Percentiles rank a stretch among this genome's conserved stretches.
These are phyloP conservation scores for Bovichtus variegatus DNA, from an alignment of 2,797 vertebrate species.

Conservation along the genomic window DNA sequence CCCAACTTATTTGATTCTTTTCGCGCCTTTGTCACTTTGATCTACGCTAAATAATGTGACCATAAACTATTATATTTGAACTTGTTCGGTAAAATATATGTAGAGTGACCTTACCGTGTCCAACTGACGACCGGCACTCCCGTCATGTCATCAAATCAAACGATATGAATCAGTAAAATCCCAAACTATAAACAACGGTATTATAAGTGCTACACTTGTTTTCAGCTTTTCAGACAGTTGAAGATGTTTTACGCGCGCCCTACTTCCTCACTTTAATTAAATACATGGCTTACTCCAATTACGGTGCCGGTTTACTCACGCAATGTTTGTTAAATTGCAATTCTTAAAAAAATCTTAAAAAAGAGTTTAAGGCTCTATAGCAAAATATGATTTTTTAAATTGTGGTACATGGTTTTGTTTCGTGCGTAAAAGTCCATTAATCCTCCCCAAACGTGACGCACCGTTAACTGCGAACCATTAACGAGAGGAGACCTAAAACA, in stretches of 20 bases:
- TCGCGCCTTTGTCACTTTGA: accelerated
- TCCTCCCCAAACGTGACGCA: conserved; percentile 1
- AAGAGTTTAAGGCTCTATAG: no score
- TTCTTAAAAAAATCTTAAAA: background rate
- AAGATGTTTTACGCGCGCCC: conserved; percentile 38
- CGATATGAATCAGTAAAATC: background rate
- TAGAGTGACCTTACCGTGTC: background rate
- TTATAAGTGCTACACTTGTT: no score
- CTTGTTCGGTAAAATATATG: background rate
- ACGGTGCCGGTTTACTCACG: background rate
- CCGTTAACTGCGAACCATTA: background rate
- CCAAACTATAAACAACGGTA: background rate
- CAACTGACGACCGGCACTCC: background rate
- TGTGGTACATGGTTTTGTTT: background rate
- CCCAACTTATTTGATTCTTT: no score
- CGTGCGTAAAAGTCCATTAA: conserved; percentile 60
- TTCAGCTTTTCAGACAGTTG: background rate
- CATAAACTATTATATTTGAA: background rate
- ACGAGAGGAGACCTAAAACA: background rate
- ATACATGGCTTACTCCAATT: background rate
- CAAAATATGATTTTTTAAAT: background rate
- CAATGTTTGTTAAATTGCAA: accelerated
- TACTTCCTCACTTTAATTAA: background rate
- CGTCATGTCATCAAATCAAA: conserved; percentile 6
- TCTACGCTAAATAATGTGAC: background rate